phyloP scores from a whole-genome alignment of 2,113 vertebrate genomes.

The Microcebus murinus region DNA sequence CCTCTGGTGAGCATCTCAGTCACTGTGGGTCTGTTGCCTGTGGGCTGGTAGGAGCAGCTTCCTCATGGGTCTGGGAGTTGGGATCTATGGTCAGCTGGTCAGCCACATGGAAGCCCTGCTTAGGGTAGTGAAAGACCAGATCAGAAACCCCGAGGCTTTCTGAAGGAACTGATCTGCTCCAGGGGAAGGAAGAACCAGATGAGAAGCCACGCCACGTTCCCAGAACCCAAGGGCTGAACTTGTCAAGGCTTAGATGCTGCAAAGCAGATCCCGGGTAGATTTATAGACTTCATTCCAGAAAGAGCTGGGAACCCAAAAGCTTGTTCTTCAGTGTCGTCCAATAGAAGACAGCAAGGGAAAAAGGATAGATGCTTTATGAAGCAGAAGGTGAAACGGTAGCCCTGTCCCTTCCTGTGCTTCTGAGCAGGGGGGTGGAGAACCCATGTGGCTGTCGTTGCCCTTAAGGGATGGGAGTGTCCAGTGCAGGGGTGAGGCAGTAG shows the following conservation, averaged over 20 bases:
- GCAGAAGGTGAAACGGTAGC: not conserved
- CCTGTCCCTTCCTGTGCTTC: not conserved
- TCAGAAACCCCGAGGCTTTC: not conserved
- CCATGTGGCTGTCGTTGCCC: rapidly evolving
- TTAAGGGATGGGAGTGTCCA: not conserved
- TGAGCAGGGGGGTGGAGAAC: not conserved
- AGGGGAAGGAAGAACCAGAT: not conserved
- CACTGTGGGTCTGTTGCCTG: not conserved
- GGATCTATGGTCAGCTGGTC: not conserved
- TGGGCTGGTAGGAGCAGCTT: not conserved
- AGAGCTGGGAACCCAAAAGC: not conserved
- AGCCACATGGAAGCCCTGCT: not conserved
- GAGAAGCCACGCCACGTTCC: not conserved
- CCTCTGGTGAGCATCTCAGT: conserved; percentile 89
- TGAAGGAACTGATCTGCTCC: not conserved
- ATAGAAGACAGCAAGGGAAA: not conserved
- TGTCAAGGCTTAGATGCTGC: not conserved
- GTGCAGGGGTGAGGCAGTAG: not conserved
- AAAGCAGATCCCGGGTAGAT: not conserved
- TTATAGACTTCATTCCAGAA: not conserved
- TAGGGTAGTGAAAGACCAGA: not conserved
- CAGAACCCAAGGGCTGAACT: not conserved
- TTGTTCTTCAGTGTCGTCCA: not conserved
- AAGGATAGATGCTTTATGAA: not conserved
- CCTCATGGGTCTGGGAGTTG: not conserved